Evolutionary conservation across 2,113 vertebrate genomes (phyloP).

Genomic region (Uropsilus gracilis): DNA sequence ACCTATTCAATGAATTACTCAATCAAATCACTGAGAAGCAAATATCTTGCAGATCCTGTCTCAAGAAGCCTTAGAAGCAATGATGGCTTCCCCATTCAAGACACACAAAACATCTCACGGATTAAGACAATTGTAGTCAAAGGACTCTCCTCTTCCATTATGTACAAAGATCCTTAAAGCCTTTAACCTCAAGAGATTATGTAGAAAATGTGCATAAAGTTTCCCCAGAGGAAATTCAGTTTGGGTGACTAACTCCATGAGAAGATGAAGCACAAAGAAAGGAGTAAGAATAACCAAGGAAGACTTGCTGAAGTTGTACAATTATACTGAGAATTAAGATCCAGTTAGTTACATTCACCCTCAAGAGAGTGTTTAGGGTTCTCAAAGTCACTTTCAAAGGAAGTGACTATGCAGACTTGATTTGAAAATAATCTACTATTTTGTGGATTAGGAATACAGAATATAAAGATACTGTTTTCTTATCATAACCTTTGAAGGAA

Average conservation of each 20-base stretch:
- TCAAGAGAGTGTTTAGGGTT: background rate
- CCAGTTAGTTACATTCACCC: constrained; percentile 41
- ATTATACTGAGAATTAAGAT: background rate
- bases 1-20: constrained; percentile 50
- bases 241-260: constrained; percentile 64
- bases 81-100: constrained; percentile 57
- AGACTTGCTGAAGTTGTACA: constrained; percentile 7
- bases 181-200: constrained; percentile 68
- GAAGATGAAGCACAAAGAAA: constrained; percentile 56
- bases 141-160: constrained; percentile 61
- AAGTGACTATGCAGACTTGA: background rate
- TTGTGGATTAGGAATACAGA: background rate
- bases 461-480: background rate
- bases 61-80: constrained; percentile 64
- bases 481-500: background rate
- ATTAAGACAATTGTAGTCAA: constrained; percentile 69
- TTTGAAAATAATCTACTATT: constrained; percentile 20
- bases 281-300: background rate
- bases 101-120: constrained; percentile 68
- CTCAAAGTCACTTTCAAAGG: background rate
- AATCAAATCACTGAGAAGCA: constrained; percentile 51
- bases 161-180: constrained; percentile 63
- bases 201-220: constrained; percentile 66
- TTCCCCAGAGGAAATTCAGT: constrained; percentile 57
- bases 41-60: constrained; percentile 37